phyloP scores from a whole-genome alignment of 2,888 invertebrate genomes.

The Aspidapion aeneum region DNA sequence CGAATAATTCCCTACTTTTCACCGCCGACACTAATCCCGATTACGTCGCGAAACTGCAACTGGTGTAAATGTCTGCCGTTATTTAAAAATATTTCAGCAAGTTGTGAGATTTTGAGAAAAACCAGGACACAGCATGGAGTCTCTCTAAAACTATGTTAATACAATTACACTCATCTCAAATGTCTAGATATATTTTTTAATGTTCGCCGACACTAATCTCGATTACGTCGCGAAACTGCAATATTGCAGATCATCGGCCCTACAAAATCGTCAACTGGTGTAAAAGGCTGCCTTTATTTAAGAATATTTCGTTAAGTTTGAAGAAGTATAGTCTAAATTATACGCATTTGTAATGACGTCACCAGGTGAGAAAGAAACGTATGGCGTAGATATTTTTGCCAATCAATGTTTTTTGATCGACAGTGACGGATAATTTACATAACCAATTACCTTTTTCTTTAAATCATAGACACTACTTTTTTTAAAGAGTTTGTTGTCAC shows the following conservation, averaged over 20 bases:
- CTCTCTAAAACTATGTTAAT: too few species aligned
- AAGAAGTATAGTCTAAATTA: too few species aligned
- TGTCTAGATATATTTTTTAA: too few species aligned
- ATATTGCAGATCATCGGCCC: conserved; percentile 91
- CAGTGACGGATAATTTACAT: too few species aligned
- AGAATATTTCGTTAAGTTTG: conserved; percentile 84
- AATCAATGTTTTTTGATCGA: too few species aligned
- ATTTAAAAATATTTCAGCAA: conserved; percentile 92
- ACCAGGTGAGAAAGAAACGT: too few species aligned
- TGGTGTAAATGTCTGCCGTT: conserved; percentile 97
- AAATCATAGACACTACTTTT: too few species aligned
- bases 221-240: conserved; percentile 87
- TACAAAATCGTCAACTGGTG: conserved; percentile 99
- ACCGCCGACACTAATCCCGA: conserved; percentile 73
- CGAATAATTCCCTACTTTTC: conserved; percentile 54
- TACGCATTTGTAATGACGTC: too few species aligned
- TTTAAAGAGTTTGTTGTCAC: too few species aligned
- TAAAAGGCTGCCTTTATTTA: conserved; percentile 93
- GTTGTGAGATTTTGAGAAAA: conserved; percentile 15
- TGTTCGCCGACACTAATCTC: conserved; percentile 64
- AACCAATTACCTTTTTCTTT: too few species aligned
- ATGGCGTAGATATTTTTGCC: too few species aligned
- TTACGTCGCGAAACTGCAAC: conserved; percentile 82
- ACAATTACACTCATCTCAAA: not conserved
- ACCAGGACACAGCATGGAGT: too few species aligned